Evolutionary conservation across 2,888 invertebrate genomes (phyloP).

Genomic region (Malacosoma neustria): DNA sequence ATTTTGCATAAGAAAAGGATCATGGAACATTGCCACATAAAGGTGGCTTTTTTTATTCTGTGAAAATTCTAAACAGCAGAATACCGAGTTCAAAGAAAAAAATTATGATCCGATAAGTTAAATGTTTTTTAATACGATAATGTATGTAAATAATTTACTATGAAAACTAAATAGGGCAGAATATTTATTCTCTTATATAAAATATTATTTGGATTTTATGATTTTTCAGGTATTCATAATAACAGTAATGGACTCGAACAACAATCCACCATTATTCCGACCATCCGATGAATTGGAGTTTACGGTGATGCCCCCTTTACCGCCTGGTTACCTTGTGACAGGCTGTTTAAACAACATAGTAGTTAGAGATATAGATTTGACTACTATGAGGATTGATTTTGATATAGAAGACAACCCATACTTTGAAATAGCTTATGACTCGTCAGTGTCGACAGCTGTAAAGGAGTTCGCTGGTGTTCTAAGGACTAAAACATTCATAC

Average conservation of each 20-base stretch:
- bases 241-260: conserved; percentile 63
- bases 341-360: conserved; percentile 49
- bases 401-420: conserved; percentile 42
- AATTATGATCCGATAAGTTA: too few species aligned
- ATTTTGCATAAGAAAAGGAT: too few species aligned
- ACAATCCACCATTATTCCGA: conserved; percentile 52
- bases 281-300: conserved; percentile 37
- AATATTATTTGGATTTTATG: too few species aligned
- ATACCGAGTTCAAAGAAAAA: too few species aligned
- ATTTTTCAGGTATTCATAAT: conserved; percentile 50
- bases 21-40: too few species aligned
- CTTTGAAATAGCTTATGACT: conserved; percentile 46
- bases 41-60: too few species aligned
- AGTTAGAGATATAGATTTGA: conserved; percentile 69
- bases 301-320: conserved; percentile 59
- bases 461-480: conserved; percentile 50
- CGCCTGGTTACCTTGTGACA: conserved; percentile 54
- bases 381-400: conserved; percentile 52
- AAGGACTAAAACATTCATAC: conserved; percentile 41
- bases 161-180: too few species aligned
- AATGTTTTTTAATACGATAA: too few species aligned
- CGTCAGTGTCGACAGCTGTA: conserved; percentile 17
- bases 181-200: too few species aligned
- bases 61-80: too few species aligned
- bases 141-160: too few species aligned